A percentile compares a stretch with the other conserved stretches of the same genome.
phyloP scores from a whole-genome alignment of 2,888 invertebrate genomes.

The Osmoderma eremita region DNA sequence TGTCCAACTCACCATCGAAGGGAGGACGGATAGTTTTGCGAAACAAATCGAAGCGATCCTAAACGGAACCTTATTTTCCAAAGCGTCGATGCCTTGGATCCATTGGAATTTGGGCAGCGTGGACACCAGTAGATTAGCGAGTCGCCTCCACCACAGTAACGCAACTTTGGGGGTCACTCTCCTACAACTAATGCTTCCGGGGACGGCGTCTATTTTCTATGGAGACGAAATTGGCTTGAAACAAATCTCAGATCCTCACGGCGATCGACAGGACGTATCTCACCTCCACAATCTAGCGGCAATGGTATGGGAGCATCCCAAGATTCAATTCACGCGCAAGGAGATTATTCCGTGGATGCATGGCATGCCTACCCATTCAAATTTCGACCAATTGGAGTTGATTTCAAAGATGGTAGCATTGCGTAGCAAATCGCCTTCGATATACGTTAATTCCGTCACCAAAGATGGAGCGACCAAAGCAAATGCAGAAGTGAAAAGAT shows the following conservation, averaged over 20 bases:
- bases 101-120: slow-evolving; percentile 81
- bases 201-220: slow-evolving; percentile 88
- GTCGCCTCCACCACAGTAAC: slow-evolving; percentile 67
- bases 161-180: slow-evolving; percentile 76
- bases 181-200: slow-evolving; percentile 85
- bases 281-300: slow-evolving; percentile 75
- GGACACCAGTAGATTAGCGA: slow-evolving; percentile 70
- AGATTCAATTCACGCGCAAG: slow-evolving; percentile 64
- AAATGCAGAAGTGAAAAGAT: slow-evolving; percentile 74
- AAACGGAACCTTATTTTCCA: slow-evolving; percentile 70
- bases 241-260: slow-evolving; percentile 68
- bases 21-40: slow-evolving; percentile 70
- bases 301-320: slow-evolving; percentile 71
- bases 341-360: slow-evolving; percentile 75
- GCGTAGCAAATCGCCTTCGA: slow-evolving; percentile 73
- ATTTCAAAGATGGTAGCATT: slow-evolving; percentile 71
- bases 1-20: slow-evolving; percentile 70
- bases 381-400: slow-evolving; percentile 67
- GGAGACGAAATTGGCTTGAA: slow-evolving; percentile 88
- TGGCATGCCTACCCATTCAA: slow-evolving; percentile 65
- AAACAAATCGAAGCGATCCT: slow-evolving; percentile 69
- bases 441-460: slow-evolving; percentile 76
- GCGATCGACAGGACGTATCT: slow-evolving; percentile 69
- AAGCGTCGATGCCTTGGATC: slow-evolving; percentile 76
- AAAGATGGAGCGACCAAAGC: slow-evolving; percentile 72